These are phyloP conservation scores for Petrolisthes manimaculis DNA, from an alignment of 2,888 invertebrate genomes.

Conservation along the genomic window DNA sequence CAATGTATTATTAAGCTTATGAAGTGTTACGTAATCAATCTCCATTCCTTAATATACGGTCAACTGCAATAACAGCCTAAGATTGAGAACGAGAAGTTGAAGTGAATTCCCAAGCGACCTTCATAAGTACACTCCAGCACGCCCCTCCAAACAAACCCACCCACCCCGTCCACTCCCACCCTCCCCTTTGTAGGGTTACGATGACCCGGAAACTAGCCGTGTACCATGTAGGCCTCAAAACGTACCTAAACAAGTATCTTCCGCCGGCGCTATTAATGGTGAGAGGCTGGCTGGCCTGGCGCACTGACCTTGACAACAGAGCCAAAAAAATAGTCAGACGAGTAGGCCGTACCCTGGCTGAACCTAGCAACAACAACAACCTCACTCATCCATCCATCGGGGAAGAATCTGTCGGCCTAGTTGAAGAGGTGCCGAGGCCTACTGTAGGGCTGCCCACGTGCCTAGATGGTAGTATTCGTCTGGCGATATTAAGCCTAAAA, in stretches of 20 bases:
- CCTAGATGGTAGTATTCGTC: slow-evolving; percentile 48
- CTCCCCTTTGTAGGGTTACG: background rate
- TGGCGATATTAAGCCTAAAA: slow-evolving; percentile 57
- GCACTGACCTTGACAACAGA: slow-evolving; percentile 33
- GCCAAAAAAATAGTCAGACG: slow-evolving; percentile 2
- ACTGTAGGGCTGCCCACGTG: slow-evolving; percentile 40
- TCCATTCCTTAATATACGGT: too few relatives aligned
- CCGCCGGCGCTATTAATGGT: slow-evolving; percentile 40
- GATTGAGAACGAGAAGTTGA: too few relatives aligned
- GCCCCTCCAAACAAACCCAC: too few relatives aligned
- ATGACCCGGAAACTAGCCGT: slow-evolving; percentile 27
- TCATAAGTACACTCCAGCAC: too few relatives aligned
- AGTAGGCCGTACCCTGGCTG: slow-evolving; percentile 27
- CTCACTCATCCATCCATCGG: background rate
- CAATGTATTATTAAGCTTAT: too few relatives aligned
- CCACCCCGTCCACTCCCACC: too few relatives aligned
- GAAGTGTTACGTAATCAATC: too few relatives aligned
- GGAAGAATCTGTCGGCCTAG: background rate
- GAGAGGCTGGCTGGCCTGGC: slow-evolving; percentile 7
- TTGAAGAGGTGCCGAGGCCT: slow-evolving; percentile 32
- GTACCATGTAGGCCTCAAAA: slow-evolving; percentile 46
- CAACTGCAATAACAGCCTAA: too few relatives aligned
- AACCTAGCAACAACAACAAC: slow-evolving; percentile 44
- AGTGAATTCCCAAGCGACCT: too few relatives aligned
- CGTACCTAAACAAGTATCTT: slow-evolving; percentile 43